Evolutionary conservation across 35 echinoderm and acorn worm species (phyloP), one percentile per base, ranked within the genome.

Genomic region (Patiria miniata): DNA sequence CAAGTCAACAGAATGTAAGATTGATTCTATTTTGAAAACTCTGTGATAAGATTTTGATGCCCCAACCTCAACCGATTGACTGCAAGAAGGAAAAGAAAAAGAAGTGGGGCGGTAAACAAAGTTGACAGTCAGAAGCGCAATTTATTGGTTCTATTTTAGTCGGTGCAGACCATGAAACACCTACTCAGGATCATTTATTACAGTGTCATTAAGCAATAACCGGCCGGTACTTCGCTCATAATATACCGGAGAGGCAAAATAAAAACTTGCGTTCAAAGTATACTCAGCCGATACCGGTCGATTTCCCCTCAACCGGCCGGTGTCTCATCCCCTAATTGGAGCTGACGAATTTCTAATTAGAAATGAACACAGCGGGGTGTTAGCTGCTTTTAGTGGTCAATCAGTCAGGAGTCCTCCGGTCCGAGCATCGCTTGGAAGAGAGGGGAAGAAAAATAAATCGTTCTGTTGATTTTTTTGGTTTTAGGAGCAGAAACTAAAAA

Each of bases 331-430:
- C 82, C 18, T 84, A 84, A 84, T 84, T 84, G 30, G 54, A 36
- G 53, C 59, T 84, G 53, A 84, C 57, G 82, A 84, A 84, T 58
- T 36, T 40, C 51, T 84, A 84, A 84, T 84, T 84, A 58, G 82
- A 84, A 84, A 84, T 38, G 82, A 60, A 84, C 53, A 84, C 54
- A 84, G 10, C 26, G 2, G 29, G 65, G 65, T 73, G 34, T 30
- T 73, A 30, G 1, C 2, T 12, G 42, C 42, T 47, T 47, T 47
- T 47, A 47, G 42, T 12, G 4, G 42, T 12, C 42, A 47, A n/a
- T n/a, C 42, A 12, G 42, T 47, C n/a, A n/a, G n/a, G 42, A 47
- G 42, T 47, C 42, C 42, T n/a, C 42, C 4, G 42, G 12, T 4
- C 42, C 12, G 42, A 47, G 42, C 42, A 4, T 4, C 42, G 42